Evolutionary conservation across 2,888 invertebrate genomes (phyloP).

Genomic region (Microctonus aethiopoides): DNA sequence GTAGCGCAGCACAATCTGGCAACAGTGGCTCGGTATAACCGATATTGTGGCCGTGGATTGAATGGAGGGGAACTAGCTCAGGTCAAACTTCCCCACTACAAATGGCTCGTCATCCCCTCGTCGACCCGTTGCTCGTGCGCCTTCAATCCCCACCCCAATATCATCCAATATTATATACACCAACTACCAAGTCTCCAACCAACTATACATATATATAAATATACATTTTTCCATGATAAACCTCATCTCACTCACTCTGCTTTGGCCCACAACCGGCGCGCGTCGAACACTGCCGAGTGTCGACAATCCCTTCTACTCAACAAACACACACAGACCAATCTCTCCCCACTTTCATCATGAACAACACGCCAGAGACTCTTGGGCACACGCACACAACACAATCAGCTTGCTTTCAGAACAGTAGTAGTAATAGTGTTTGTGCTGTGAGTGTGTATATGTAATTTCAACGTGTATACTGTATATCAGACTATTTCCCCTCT

Average conservation of each 20-base stretch:
- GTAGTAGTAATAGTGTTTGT: not conserved
- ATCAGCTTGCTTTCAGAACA: not conserved
- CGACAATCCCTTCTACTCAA: not conserved
- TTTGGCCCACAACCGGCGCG: not conserved
- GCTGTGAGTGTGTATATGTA: not conserved
- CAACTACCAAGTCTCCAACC: no score
- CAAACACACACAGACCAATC: not conserved
- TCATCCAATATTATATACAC: slow-evolving; percentile 12
- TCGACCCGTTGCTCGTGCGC: slow-evolving; percentile 29
- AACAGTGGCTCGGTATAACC: slow-evolving; percentile 66
- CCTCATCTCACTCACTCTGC: not conserved
- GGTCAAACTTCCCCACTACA: slow-evolving; percentile 63
- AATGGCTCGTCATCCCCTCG: slow-evolving; percentile 19
- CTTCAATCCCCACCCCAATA: slow-evolving; percentile 28
- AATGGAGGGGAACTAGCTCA: slow-evolving; percentile 67
- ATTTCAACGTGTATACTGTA: not conserved
- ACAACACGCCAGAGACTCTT: not conserved
- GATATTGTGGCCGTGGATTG: slow-evolving; percentile 65
- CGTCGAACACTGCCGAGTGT: not conserved
- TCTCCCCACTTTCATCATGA: not conserved
- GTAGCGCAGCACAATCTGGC: slow-evolving; percentile 58
- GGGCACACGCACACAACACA: not conserved
- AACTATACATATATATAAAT: no score
- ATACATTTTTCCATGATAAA: not conserved
- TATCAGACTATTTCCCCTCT: not conserved